phyloP scores from a whole-genome alignment of 2,113 vertebrate genomes.

The Tautogolabrus adspersus region DNA sequence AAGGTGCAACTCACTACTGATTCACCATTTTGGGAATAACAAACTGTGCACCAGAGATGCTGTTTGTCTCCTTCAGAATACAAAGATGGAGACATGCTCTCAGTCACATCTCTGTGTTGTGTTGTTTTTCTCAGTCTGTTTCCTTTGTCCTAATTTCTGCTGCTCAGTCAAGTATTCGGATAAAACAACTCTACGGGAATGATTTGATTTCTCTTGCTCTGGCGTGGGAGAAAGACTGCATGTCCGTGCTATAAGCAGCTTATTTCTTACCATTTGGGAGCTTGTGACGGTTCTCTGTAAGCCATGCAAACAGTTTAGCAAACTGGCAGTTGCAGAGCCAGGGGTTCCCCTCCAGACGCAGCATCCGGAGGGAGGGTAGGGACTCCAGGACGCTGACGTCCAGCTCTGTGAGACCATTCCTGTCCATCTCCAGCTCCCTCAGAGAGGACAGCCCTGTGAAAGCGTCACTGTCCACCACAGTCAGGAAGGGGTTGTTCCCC shows the following conservation, averaged over 20 bases:
- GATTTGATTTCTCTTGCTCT: slow-evolving; percentile 8
- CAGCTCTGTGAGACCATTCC: slow-evolving; percentile 87
- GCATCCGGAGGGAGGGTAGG: slow-evolving; percentile 86
- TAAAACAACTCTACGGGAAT: background rate
- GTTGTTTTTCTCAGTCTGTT: background rate
- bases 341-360: slow-evolving; percentile 94
- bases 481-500: slow-evolving; percentile 90
- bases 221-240: background rate
- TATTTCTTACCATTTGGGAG: slow-evolving; percentile 90
- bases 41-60: background rate
- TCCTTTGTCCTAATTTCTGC: background rate
- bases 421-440: slow-evolving; percentile 91
- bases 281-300: slow-evolving; percentile 74
- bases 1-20: background rate
- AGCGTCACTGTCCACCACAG: slow-evolving; percentile 86
- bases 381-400: slow-evolving; percentile 85
- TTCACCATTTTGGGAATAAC: background rate
- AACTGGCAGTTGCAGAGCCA: slow-evolving; percentile 95
- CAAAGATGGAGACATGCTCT: slow-evolving; percentile 1
- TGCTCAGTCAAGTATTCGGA: background rate
- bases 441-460: slow-evolving; percentile 89
- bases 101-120: background rate
- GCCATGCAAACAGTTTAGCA: slow-evolving; percentile 77
- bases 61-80: background rate
- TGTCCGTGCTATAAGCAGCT: slow-evolving; percentile 30